Conservation (phyloP, 1,140 invertebrate species). For the Drosophila nebulosa region DNA sequence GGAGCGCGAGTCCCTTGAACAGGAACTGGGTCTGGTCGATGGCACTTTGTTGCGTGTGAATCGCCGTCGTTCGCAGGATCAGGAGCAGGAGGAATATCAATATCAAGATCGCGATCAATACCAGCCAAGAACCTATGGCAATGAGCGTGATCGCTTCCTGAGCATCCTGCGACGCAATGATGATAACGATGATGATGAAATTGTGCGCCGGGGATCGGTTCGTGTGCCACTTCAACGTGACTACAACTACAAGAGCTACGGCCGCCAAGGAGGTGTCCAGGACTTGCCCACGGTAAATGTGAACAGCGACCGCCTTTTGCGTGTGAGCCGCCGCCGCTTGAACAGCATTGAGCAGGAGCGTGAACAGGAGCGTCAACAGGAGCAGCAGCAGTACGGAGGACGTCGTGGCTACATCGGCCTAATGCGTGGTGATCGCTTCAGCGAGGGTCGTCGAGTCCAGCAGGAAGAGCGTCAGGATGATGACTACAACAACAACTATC, state of each 20-base stretch:
- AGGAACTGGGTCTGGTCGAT: conserved; percentile 5
- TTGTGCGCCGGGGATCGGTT: conserved; percentile 9
- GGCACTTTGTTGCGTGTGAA: conserved; percentile 25
- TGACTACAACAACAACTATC: not conserved
- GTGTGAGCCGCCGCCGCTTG: conserved; percentile 35
- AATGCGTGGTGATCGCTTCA: conserved; percentile 30
- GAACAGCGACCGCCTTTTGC: conserved; percentile 43
- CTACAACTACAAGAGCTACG: conserved; percentile 4
- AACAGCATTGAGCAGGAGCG: conserved; percentile 11
- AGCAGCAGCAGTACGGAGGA: not conserved
- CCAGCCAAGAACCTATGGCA: not conserved
- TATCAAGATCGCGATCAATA: not conserved
- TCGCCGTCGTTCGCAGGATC: conserved; percentile 32
- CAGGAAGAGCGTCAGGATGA: conserved; percentile 14
- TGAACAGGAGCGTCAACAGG: conserved; percentile 4
- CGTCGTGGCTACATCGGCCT: conserved; percentile 28
- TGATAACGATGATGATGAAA: conserved; percentile 18
- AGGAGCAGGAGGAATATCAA: not conserved
- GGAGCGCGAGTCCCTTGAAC: not conserved
- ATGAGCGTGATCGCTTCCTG: conserved; percentile 36
- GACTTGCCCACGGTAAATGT: conserved; percentile 35
- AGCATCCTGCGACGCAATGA: conserved; percentile 15
- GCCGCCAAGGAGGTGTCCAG: not conserved
- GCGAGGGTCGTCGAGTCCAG: conserved; percentile 33
- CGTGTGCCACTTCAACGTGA: conserved; percentile 40